phyloP scores from a whole-genome alignment of 2,113 vertebrate genomes.

The Phylloscopus trochilus region DNA sequence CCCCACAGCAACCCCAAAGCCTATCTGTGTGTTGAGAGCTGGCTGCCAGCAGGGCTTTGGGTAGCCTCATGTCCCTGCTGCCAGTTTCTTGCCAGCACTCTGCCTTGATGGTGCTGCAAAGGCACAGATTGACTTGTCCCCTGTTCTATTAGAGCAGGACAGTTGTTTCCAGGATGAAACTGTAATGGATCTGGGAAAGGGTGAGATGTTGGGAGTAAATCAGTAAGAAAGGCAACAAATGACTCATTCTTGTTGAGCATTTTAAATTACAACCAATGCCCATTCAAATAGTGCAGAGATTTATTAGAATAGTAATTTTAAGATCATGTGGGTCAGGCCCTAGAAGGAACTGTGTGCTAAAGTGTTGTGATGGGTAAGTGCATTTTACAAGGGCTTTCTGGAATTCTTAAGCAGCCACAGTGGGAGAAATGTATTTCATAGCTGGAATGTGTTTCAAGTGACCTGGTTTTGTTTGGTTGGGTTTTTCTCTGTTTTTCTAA shows the following conservation, averaged over 20 bases:
- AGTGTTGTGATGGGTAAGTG: background rate
- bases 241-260: background rate
- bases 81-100: background rate
- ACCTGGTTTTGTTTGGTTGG: background rate
- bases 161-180: background rate
- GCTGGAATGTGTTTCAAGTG: background rate
- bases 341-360: background rate
- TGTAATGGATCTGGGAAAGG: background rate
- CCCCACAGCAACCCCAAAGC: background rate
- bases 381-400: background rate
- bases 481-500: background rate
- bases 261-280: background rate
- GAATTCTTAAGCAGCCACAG: background rate
- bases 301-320: background rate
- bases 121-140: background rate
- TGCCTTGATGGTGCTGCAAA: background rate
- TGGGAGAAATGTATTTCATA: background rate
- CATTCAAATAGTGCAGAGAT: background rate
- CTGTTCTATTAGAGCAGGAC: background rate
- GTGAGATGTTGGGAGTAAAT: background rate
- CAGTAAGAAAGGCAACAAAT: background rate
- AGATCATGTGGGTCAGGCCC: background rate
- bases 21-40: background rate
- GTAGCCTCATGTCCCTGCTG: background rate
- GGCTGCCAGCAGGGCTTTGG: background rate